phyloP scores from a whole-genome alignment of 1,140 invertebrate genomes.

The Penaeus chinensis region DNA sequence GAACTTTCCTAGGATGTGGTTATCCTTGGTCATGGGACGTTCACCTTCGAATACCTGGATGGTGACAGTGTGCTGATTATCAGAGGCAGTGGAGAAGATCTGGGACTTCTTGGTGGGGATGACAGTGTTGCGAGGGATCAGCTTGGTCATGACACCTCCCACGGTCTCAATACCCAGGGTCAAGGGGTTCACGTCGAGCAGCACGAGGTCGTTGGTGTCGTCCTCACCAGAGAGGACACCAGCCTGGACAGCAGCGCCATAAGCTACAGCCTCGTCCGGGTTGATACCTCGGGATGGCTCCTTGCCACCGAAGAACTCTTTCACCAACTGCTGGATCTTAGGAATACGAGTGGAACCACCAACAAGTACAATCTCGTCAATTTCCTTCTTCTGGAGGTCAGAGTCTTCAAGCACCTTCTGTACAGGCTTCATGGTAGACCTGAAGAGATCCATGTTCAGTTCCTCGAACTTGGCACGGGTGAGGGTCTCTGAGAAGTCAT shows the following conservation, averaged over 20 bases:
- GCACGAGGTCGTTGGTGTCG: constrained; percentile 95
- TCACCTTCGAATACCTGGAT: constrained; percentile 56
- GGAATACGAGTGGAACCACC: constrained; percentile 99
- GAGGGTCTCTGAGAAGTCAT: constrained; percentile 99
- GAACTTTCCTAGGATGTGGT: constrained; percentile 57
- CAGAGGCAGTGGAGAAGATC: constrained; percentile 55
- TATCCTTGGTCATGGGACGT: constrained; percentile 54
- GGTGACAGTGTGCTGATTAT: constrained; percentile 55
- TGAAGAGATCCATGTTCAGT: constrained; percentile 98
- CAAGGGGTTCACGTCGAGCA: constrained; percentile 97
- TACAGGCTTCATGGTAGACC: constrained; percentile 98
- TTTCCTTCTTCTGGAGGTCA: constrained; percentile 98
- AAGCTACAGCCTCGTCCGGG: constrained; percentile 97
- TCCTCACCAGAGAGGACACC: constrained; percentile 82
- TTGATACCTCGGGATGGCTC: constrained; percentile 98
- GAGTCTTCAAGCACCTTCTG: constrained; percentile 97
- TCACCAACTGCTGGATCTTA: constrained; percentile 98
- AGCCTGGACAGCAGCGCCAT: constrained; percentile 96
- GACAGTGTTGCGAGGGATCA: constrained; percentile 87
- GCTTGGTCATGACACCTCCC: constrained; percentile 99
- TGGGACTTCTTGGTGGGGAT: constrained; percentile 58
- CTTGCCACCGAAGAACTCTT: constrained; percentile 98
- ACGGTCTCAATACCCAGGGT: constrained; percentile 99
- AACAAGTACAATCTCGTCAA: constrained; percentile 98
- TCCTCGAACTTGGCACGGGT: constrained; percentile 99